phyloP scores from a whole-genome alignment of 2,113 vertebrate genomes.

The Amazona guildingii region DNA sequence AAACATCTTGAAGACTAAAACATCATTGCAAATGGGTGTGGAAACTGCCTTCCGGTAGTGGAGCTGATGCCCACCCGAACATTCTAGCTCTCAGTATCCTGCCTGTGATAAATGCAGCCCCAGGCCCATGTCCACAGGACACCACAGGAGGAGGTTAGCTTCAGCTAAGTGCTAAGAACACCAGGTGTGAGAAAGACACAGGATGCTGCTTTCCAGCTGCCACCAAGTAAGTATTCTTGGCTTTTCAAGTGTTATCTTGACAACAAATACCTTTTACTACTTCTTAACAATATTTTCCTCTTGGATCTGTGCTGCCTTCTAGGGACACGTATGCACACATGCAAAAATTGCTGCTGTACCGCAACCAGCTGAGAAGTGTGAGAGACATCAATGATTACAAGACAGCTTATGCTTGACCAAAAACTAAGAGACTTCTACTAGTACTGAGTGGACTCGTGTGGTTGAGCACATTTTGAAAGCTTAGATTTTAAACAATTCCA shows the following conservation, averaged over 20 bases:
- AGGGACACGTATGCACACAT: neutral
- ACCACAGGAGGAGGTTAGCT: neutral
- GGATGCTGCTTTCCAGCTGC: neutral
- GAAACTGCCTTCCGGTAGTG: neutral
- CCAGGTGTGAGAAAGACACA: neutral
- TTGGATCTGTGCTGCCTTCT: neutral
- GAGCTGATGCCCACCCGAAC: neutral
- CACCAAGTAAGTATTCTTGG: neutral
- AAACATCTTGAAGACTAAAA: neutral
- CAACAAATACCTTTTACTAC: neutral
- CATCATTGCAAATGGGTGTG: neutral
- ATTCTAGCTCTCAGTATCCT: neutral
- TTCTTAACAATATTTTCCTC: neutral
- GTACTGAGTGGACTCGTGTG: neutral
- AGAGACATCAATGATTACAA: neutral
- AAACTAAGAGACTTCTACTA: neutral
- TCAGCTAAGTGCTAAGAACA: neutral
- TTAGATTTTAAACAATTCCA: neutral
- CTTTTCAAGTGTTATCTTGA: neutral
- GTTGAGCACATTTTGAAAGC: neutral
- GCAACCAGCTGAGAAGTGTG: neutral
- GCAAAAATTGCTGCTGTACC: neutral
- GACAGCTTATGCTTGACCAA: neutral
- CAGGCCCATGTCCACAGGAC: neutral
- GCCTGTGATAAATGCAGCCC: neutral